Percentiles rank a stretch among this genome's conserved stretches.
phyloP scores from a whole-genome alignment of 1,140 invertebrate genomes.

The Macrostomum lignano region DNA sequence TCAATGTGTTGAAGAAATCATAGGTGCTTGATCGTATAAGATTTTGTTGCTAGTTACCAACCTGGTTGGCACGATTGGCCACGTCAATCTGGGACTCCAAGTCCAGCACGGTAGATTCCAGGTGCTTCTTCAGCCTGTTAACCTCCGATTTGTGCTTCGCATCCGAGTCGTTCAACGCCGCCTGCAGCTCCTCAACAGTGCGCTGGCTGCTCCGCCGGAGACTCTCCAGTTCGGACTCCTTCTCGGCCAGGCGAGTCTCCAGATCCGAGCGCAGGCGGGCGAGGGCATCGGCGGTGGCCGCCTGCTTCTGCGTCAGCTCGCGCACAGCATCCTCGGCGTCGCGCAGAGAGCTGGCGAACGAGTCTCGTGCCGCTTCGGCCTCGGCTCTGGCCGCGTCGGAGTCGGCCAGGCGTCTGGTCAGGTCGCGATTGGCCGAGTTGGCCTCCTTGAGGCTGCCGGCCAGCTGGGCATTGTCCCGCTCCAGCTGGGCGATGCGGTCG shows the following conservation, averaged over 20 bases:
- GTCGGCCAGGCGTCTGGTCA: slow-evolving; percentile 20
- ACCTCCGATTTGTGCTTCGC: slow-evolving; percentile 25
- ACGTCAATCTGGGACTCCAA: slow-evolving; percentile 14
- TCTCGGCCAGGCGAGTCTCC: slow-evolving; percentile 25
- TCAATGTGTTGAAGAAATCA: too few relatives aligned
- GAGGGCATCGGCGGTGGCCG: slow-evolving; percentile 21
- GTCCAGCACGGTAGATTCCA: slow-evolving; percentile 22
- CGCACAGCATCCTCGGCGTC: slow-evolving; percentile 23
- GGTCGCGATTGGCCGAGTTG: slow-evolving; percentile 18
- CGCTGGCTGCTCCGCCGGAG: slow-evolving; percentile 21
- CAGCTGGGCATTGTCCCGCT: slow-evolving; percentile 20
- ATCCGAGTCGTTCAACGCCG: slow-evolving; percentile 24
- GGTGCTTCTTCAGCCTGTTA: slow-evolving; percentile 25
- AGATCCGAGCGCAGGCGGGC: slow-evolving; percentile 20
- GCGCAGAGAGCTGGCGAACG: slow-evolving; percentile 17
- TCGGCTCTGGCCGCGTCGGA: slow-evolving; percentile 14
- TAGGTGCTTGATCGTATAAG: too few relatives aligned
- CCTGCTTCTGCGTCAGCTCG: slow-evolving; percentile 21
- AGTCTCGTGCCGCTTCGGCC: slow-evolving; percentile 21
- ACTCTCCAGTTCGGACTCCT: slow-evolving; percentile 25
- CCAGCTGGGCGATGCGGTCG: slow-evolving; percentile 16
- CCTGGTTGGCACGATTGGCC: slow-evolving; percentile 17
- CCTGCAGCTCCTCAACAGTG: slow-evolving; percentile 24
- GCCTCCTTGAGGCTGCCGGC: slow-evolving; percentile 13
- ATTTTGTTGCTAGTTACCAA: too few relatives aligned